Evolutionary conservation across 2,113 vertebrate genomes (phyloP), one percentile per base, ranked within the genome.

Genomic region (Caracal caracal): DNA sequence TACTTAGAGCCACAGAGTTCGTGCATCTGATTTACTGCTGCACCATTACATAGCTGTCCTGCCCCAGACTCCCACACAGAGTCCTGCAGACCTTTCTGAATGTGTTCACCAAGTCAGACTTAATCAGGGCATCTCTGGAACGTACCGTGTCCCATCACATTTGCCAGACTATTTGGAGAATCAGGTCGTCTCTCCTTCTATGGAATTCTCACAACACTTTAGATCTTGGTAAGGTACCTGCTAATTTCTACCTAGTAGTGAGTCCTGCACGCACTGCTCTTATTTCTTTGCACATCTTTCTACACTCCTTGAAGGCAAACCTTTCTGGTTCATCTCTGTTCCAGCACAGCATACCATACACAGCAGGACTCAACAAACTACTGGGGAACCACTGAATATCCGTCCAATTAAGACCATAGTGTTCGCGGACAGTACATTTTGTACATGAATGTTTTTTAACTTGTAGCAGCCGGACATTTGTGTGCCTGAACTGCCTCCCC

Each of bases 91-190:
- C 61, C 63, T 40, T 35, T 80, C 56, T 79, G 73, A 47, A 80
- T 63, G 37, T n/a, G 68, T 51, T 2, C 7, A 35, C 79, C 66
- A 68, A 49, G 80, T 78, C 66, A 68, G 59, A 73, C 43, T 88
- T 75, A 78, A 93, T 94, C 91, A 28, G 63, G 86, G 37, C 86
- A 93, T 97, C 79, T 94, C 93, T 84, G 93, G 94, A 96, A 93
- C 84, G 90, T 51, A 61, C 88, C 75, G 26, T 75, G 75, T 33
- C 68, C n/a, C 35, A 0, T 17, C 40, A 85, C 70, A 59, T 66
- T 78, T 94, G 82, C 91, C 66, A 63, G 90, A 93, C 85, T 95
- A 51, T 82, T 86, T 66, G 89, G 85, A 83, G 89, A 95, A 82
- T 70, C 71, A 20, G 66, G 61, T 90, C 94, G 47, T 82, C 53